Conservation (phyloP, 2,797 vertebrate genomes). For the Rhinoraja longicauda region DNA sequence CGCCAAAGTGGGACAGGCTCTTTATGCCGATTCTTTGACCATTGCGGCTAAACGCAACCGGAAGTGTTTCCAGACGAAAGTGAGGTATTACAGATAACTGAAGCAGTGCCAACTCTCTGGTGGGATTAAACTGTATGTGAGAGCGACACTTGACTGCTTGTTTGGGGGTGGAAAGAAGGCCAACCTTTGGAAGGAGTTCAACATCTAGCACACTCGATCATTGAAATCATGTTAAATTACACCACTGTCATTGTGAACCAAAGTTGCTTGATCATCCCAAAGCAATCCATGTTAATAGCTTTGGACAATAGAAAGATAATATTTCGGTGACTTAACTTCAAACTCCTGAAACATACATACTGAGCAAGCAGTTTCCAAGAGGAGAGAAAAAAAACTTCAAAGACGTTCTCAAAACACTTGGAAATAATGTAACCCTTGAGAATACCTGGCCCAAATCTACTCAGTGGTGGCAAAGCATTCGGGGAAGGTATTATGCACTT, state of each 20-base stretch:
- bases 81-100: neutral
- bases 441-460: too few species aligned
- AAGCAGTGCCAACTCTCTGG: neutral
- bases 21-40: too few species aligned
- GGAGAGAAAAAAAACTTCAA: too few species aligned
- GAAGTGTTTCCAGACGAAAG: too few species aligned
- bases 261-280: neutral
- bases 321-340: neutral
- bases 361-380: too few species aligned
- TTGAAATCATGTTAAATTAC: neutral
- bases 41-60: too few species aligned
- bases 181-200: neutral
- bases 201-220: neutral
- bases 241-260: neutral
- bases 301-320: neutral
- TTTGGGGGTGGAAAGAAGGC: neutral
- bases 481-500: too few species aligned
- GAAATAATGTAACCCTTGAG: too few species aligned
- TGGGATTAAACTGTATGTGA: neutral
- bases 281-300: neutral
- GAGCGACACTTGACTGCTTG: neutral
- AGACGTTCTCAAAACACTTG: too few species aligned
- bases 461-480: too few species aligned
- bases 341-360: too few species aligned
- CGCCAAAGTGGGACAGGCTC: too few species aligned